These are phyloP conservation scores for Plecotus auritus DNA, from an alignment of 2,113 vertebrate species.

Conservation along the genomic window DNA sequence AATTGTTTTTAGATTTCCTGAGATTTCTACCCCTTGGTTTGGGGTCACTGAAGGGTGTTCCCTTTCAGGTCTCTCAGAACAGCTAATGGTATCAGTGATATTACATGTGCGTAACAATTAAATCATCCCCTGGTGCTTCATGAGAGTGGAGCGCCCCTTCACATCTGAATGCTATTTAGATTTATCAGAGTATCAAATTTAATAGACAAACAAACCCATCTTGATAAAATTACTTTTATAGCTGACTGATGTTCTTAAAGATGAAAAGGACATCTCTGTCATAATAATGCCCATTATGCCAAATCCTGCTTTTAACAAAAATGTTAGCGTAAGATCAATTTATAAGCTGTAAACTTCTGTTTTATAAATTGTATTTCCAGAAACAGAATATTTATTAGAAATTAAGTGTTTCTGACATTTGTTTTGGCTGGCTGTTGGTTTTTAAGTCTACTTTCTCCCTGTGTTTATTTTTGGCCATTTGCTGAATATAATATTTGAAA, in stretches of 20 bases:
- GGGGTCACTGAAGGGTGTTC: not conserved
- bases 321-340: not conserved
- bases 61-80: slow-evolving; percentile 24
- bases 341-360: not conserved
- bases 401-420: not conserved
- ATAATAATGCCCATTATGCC: not conserved
- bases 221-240: not conserved
- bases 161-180: not conserved
- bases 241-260: not conserved
- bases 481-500: not conserved
- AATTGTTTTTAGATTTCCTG: slow-evolving; percentile 6
- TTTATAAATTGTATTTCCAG: not conserved
- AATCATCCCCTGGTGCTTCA: not conserved
- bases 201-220: not conserved
- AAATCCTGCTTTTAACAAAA: not conserved
- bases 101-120: not conserved
- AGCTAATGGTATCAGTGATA: not conserved
- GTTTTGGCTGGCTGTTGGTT: not conserved
- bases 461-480: not conserved
- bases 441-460: not conserved
- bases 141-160: not conserved
- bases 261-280: not conserved
- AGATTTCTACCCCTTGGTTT: slow-evolving; percentile 22
- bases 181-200: not conserved
- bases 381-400: not conserved